Conservation (phyloP, 1,140 invertebrate species). For the Drosophila gunungcola region DNA sequence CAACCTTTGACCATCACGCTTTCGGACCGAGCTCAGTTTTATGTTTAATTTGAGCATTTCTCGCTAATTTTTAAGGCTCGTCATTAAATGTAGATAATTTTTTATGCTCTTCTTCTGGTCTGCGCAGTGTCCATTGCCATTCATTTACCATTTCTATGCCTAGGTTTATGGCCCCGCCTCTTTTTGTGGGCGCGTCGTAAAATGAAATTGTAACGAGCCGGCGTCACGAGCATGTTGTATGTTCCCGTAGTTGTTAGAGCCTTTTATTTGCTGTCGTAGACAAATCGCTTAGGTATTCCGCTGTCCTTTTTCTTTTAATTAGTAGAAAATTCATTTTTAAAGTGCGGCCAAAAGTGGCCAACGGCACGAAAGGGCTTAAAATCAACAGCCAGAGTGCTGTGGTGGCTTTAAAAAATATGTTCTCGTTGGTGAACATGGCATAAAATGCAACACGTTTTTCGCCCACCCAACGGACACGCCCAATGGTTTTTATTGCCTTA, state of each 20-base stretch:
- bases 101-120: slow-evolving; percentile 60
- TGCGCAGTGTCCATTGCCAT: slow-evolving; percentile 52
- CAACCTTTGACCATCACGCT: slow-evolving; percentile 12
- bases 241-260: slow-evolving; percentile 65
- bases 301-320: slow-evolving; percentile 59
- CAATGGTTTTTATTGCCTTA: slow-evolving; percentile 59
- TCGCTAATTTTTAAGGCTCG: slow-evolving; percentile 81
- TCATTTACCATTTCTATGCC: slow-evolving; percentile 51
- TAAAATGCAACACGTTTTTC: slow-evolving; percentile 70
- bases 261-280: slow-evolving; percentile 65
- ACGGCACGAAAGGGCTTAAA: slow-evolving; percentile 31
- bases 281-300: slow-evolving; percentile 53
- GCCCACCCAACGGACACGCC: slow-evolving; percentile 19
- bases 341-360: slow-evolving; percentile 25
- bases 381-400: slow-evolving; percentile 14
- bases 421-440: slow-evolving; percentile 18
- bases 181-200: slow-evolving; percentile 67
- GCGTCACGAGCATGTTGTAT: slow-evolving; percentile 54
- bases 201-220: slow-evolving; percentile 75
- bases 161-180: slow-evolving; percentile 52
- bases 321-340: slow-evolving; percentile 56
- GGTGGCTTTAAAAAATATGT: slow-evolving; percentile 47
- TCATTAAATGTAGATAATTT: slow-evolving; percentile 83
- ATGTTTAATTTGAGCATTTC: slow-evolving; percentile 83
- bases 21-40: slow-evolving; percentile 52